Percentiles rank a stretch among this genome's conserved stretches.
Evolutionary conservation across 2,888 invertebrate genomes (phyloP).

Genomic region (Drosophila histrio): DNA sequence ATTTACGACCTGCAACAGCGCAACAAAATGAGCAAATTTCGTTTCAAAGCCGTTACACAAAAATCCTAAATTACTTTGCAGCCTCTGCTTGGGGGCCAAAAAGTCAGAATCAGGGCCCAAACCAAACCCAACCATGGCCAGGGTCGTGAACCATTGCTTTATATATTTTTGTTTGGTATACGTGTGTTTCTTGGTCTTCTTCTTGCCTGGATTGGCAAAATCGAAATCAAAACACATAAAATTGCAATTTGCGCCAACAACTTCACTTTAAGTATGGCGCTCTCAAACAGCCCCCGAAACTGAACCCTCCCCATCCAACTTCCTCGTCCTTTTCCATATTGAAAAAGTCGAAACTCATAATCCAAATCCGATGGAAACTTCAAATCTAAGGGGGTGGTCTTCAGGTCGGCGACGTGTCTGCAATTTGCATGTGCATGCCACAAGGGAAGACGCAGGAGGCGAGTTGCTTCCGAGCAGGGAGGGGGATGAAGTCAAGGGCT

Average conservation of each 20-base stretch:
- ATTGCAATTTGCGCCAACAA: conserved; percentile 70
- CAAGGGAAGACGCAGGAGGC: conserved; percentile 8
- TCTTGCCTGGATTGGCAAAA: conserved; percentile 50
- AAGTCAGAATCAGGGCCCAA: conserved; percentile 1
- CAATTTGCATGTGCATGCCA: conserved; percentile 70
- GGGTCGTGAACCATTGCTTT: background rate
- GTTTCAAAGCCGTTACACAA: conserved; percentile 26
- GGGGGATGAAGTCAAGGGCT: background rate
- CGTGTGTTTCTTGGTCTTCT: conserved; percentile 2
- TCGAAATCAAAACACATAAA: conserved; percentile 76
- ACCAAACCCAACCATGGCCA: conserved; percentile 12
- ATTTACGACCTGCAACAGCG: conserved; percentile 42
- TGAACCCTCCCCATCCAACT: background rate
- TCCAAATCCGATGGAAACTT: conserved; percentile 27
- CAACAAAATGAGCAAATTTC: conserved; percentile 51
- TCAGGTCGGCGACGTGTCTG: conserved; percentile 65
- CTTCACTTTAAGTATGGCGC: conserved; percentile 50
- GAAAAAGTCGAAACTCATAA: conserved; percentile 16
- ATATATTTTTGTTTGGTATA: conserved; percentile 20
- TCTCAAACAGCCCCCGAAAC: conserved; percentile 9
- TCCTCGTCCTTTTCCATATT: background rate
- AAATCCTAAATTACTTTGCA: conserved; percentile 63
- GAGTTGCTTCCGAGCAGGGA: conserved; percentile 2
- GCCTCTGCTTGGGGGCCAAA: conserved; percentile 11
- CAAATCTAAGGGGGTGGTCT: conserved; percentile 12